A percentile compares a stretch with the other conserved stretches of the same genome.
These are phyloP conservation scores for Anoplopoma fimbria DNA, from an alignment of 2,113 vertebrate species.

Conservation along the genomic window DNA sequence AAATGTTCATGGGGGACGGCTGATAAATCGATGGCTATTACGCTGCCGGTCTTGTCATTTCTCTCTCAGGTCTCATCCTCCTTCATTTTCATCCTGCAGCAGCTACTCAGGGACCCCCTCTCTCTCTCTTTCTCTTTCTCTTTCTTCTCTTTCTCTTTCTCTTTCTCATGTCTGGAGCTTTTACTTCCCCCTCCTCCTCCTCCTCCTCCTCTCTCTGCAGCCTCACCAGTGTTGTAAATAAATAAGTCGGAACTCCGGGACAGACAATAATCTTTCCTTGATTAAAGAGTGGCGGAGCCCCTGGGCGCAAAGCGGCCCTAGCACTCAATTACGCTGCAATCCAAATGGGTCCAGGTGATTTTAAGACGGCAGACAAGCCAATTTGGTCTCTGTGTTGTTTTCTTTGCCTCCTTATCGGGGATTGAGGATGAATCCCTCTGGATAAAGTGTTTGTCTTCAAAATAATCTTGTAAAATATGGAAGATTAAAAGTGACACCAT, in stretches of 20 bases:
- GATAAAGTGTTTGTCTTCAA: neutral
- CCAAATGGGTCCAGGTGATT: conserved; percentile 25
- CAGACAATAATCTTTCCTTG: conserved; percentile 41
- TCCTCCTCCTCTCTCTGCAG: conserved; percentile 22
- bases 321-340: conserved; percentile 30
- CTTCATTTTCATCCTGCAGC: conserved; percentile 50
- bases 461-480: neutral
- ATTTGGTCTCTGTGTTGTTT: conserved; percentile 21
- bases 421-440: neutral
- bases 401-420: neutral
- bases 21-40: conserved; percentile 67
- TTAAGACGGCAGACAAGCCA: conserved; percentile 26
- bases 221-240: conserved; percentile 6
- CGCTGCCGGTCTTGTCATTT: conserved; percentile 28
- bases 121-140: conserved; percentile 6
- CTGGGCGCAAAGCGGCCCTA: conserved; percentile 3
- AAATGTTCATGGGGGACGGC: conserved; percentile 20
- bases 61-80: conserved; percentile 45
- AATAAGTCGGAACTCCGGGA: conserved; percentile 42
- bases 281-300: conserved; percentile 46
- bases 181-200: conserved; percentile 21
- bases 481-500: neutral
- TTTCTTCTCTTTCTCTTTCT: conserved; percentile 1
- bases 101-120: no score
- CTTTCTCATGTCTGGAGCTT: neutral